Evolutionary conservation across 2,888 invertebrate genomes (phyloP), one percentile per base, ranked within the genome.

Genomic region (Agriopis marginaria): DNA sequence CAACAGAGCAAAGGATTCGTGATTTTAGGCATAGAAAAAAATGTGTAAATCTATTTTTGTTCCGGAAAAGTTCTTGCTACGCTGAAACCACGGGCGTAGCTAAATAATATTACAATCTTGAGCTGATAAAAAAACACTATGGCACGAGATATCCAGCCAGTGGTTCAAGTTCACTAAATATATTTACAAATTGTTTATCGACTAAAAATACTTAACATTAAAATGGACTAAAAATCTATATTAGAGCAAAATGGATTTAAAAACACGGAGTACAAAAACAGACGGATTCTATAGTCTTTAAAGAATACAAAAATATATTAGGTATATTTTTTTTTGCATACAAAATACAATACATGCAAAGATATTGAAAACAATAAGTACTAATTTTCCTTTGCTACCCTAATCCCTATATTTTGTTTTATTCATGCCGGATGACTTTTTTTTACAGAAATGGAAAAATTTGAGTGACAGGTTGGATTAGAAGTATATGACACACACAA

Each of bases 61-160:
- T 1, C 32, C 32, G 5, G 32, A 32, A 32, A 32, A 32, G 32
- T 32, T 32, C 2, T 32, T 32, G 5, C n/a, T n/a, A n/a, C n/a
- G n/a, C n/a, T n/a, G n/a, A n/a, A n/a, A n/a, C n/a, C n/a, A n/a
- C 1, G 32, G 32, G 32, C 17, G 17, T 2, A n/a, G n/a, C n/a
- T n/a, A n/a, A 23, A 23, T 23, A 23, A 63, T 61, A 63, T 55
- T 65, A 10, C 14, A 51, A 53, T 54, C n/a, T 66, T 63, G 55
- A 61, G 53, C 53, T 23, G 49, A 59, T 45, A 68, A 61, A 65
- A 71, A 51, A 71, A 55, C 65, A 85, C 80, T 91, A 93, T 93
- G 93, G 92, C 93, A 93, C 93, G 83, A 89, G 81, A 83, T 81
- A 86, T 88, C 88, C 88, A 90, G 88, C 84, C 82, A 73, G 81